Evolutionary conservation across 2,113 vertebrate genomes (phyloP), one percentile per base, ranked within the genome.

Genomic region (Hirundichthys speculiger): DNA sequence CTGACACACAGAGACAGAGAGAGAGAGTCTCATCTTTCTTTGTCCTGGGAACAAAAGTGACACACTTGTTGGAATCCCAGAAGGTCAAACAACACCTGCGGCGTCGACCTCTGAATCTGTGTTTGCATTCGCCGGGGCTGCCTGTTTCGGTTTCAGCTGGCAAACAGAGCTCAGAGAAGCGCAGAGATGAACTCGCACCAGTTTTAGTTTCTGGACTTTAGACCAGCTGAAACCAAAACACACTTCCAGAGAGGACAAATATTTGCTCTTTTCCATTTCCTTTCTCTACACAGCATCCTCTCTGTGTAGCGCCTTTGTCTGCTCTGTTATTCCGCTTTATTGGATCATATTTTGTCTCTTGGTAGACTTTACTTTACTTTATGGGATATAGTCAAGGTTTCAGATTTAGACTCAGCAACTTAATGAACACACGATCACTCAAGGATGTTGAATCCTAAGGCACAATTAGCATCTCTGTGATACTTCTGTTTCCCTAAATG

Each of bases 151-250:
- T 66, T 66, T 81, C 38, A 34, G 40, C 39, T 10, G 63, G 22
- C n/a, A 18, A 42, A 9, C 1, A 59, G n/a, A 62, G 51, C 11
- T 34, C 3, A 34, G 30, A 10, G 30, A 34, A 34, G 30, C 11
- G 30, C 30, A 34, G 30, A 27, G 3, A 6, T 27, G 25, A 3
- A 27, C 6, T 27, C 6, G 3, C 3, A 6, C 6, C n/a, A n/a
- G 40, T n/a, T 77, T 65, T 48, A 38, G 34, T 27, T 54, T 67
- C 56, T 84, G 64, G 72, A 88, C 89, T 90, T 88, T 87, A 79
- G 57, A 88, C 82, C 41, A 69, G 30, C 41, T 69, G 86, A 91
- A 90, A 91, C 89, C 88, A 87, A 91, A 92, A 89, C 82, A 91
- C 34, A 1, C 68, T 55, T 66, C 12, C 30, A 18, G 46, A 6